Base-by-base conservation (phyloP, 2,113 vertebrate species). In the Brienomyrus brachyistius region DNA sequence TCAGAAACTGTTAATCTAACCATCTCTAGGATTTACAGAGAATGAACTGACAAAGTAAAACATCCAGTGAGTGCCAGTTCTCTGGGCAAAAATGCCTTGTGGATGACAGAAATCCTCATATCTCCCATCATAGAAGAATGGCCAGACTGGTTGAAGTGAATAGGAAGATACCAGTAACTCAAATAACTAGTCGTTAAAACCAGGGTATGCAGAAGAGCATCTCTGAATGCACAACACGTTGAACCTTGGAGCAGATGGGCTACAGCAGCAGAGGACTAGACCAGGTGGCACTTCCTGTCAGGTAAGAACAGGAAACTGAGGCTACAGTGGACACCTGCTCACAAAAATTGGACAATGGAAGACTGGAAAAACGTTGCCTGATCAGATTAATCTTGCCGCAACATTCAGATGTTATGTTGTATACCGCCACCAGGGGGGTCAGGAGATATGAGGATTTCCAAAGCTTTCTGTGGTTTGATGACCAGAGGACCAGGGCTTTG, bases 401-500 rank as follows among this genome's bases (percentile, higher is more conserved):
- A 54, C 52, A 54, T 54, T 54, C 17, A 54, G 52, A 54, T 54
- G 52, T 6, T 52, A 15, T 3, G 13, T 52, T 54, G 52, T 54
- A 54, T 54, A 54, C 52, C 19, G 5, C 17, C 52, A 54, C 52
- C 52, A 19, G 5, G 17, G 17, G 52, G 17, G 15, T 54, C 52
- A 21, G 19, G 52, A 19, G 52, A 21, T 54, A 21, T 54, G 17
- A 54, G 52, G 17, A 21, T 54, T 54, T 54, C 52, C 52, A 54
- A 54, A 19, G 17, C 52, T 54, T 54, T 54, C 17, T 54, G 15
- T 54, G 52, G 52, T 54, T 21, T 54, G 17, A 54, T 54, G 2
- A 54, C 17, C 19, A 54, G 52, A 90, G 70, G 80, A 90, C 89
- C 54, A 88, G 86, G 15, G 48, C 82, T 50, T 56, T 6, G 8